phyloP scores from a whole-genome alignment of 2,797 vertebrate genomes.

The Gymnoscopelus microlampas region DNA sequence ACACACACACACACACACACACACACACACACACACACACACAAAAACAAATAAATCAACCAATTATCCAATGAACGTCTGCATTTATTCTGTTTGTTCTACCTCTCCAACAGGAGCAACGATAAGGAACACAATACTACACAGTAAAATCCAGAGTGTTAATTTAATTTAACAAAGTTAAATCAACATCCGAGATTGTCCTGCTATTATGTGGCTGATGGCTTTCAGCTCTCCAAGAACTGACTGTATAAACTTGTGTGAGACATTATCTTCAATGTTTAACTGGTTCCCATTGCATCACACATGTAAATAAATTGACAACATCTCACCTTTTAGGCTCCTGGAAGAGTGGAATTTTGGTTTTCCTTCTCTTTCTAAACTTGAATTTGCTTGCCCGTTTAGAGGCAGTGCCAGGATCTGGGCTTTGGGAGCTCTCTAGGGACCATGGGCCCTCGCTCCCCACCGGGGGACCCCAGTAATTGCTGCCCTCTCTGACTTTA shows the following conservation, averaged over 20 bases:
- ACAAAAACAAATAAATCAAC: slow-evolving; percentile 45
- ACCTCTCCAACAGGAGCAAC: slow-evolving; percentile 19
- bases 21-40: background rate
- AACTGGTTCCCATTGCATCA: slow-evolving; percentile 38
- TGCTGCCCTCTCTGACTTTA: slow-evolving; percentile 96
- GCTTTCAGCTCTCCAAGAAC: slow-evolving; percentile 31
- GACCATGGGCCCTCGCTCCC: slow-evolving; percentile 74
- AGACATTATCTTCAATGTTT: slow-evolving; percentile 13
- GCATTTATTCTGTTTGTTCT: slow-evolving; percentile 37
- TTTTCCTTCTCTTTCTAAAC: slow-evolving; percentile 97
- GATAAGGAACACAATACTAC: slow-evolving; percentile 8
- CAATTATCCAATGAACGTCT: slow-evolving; percentile 12
- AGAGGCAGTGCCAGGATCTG: slow-evolving; percentile 84
- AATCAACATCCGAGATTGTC: no score
- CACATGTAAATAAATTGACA: slow-evolving; percentile 42
- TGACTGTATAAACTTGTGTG: slow-evolving; percentile 32
- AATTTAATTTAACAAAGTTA: no score
- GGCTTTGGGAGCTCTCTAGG: slow-evolving; percentile 81
- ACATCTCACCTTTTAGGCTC: slow-evolving; percentile 92
- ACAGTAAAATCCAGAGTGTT: no score
- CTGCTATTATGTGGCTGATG: slow-evolving; percentile 17
- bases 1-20: no score
- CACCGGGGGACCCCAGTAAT: slow-evolving; percentile 88
- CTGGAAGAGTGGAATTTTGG: slow-evolving; percentile 87
- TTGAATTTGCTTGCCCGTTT: slow-evolving; percentile 94